Conservation (phyloP, 2,797 vertebrate genomes). For the Carapus acus region DNA sequence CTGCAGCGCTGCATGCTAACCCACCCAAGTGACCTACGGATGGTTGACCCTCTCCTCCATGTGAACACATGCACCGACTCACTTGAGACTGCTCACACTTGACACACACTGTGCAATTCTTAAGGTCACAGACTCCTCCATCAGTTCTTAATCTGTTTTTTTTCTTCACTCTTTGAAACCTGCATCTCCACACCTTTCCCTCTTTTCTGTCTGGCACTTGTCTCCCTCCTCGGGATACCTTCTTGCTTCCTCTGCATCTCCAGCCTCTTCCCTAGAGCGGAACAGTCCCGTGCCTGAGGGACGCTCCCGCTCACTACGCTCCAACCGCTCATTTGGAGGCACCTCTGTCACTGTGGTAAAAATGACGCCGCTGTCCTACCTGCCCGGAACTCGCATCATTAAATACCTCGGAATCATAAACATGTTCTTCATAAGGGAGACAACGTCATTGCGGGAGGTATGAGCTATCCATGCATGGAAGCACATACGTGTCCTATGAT, state of each 20-base stretch:
- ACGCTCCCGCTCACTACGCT: conserved; percentile 79
- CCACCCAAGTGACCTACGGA: conserved; percentile 14
- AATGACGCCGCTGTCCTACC: conserved; percentile 97
- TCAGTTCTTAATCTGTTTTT: conserved; percentile 19
- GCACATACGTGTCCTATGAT: neutral
- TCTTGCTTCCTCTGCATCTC: conserved; percentile 33
- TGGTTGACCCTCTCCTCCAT: conserved; percentile 3
- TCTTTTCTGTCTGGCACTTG: conserved; percentile 10
- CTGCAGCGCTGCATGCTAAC: conserved; percentile 37
- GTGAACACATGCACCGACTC: conserved; percentile 1
- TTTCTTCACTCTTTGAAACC: conserved; percentile 44
- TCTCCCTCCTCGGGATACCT: conserved; percentile 24
- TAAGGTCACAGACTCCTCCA: conserved; percentile 53
- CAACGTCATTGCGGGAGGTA: conserved; percentile 96
- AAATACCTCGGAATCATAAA: conserved; percentile 99
- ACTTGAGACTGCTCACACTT: conserved; percentile 24
- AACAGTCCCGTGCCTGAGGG: conserved; percentile 85
- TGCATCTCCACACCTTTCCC: conserved; percentile 41
- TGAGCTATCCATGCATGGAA: conserved; percentile 10
- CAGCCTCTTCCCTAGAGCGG: conserved; percentile 88
- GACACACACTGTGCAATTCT: conserved; percentile 38
- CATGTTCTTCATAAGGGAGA: conserved; percentile 99
- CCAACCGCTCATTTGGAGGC: conserved; percentile 72
- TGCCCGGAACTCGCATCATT: conserved; percentile 90
- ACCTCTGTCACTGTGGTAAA: conserved; percentile 88